Conservation (phyloP, 2,797 vertebrate genomes). For the Onychomys leucogaster region DNA sequence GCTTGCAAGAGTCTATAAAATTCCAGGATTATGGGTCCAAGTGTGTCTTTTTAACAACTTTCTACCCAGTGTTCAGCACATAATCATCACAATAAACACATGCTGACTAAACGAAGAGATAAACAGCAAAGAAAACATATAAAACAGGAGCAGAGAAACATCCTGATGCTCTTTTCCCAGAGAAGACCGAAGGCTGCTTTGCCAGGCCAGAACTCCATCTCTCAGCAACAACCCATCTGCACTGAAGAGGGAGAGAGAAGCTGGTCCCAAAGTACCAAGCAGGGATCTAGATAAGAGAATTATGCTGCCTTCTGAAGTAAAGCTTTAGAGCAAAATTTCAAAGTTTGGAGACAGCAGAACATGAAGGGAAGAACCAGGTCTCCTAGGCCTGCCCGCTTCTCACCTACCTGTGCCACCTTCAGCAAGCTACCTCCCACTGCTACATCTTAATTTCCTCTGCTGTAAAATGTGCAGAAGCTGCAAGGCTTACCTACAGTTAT, state of each 20-base stretch:
- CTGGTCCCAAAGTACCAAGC: not conserved
- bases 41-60: slow-evolving; percentile 34
- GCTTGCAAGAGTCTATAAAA: not conserved
- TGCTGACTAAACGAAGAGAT: not conserved
- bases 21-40: not conserved
- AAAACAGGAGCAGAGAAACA: not conserved
- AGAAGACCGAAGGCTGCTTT: slow-evolving; percentile 3
- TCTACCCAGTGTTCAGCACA: not conserved
- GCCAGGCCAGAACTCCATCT: not conserved
- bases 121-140: not conserved
- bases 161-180: not conserved
- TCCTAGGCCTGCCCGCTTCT: not conserved
- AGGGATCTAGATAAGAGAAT: slow-evolving; percentile 12
- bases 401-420: not conserved
- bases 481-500: not conserved
- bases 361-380: not conserved
- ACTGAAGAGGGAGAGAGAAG: not conserved
- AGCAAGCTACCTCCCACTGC: not conserved
- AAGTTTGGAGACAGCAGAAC: not conserved
- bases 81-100: slow-evolving; percentile 28
- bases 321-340: slow-evolving; percentile 8
- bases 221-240: not conserved
- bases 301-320: slow-evolving; percentile 21
- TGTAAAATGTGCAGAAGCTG: not conserved
- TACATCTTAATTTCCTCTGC: slow-evolving; percentile 7